Conservation (phyloP, 1,140 invertebrate genomes). For the Pentalonia nigronervosa region DNA sequence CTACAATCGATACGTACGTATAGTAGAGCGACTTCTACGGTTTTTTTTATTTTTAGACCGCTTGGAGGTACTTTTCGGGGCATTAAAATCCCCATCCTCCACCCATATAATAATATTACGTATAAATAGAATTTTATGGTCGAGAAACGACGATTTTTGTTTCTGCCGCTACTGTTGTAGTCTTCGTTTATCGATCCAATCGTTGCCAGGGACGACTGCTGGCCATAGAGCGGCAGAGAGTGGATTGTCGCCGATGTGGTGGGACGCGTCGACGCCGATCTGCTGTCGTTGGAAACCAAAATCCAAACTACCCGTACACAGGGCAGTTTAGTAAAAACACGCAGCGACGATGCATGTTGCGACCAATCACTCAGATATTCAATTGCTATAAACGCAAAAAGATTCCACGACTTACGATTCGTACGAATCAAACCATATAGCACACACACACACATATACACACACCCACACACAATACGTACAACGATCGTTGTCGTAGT, state of each 20-base stretch:
- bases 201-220: background rate
- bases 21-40: background rate
- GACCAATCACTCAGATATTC: background rate
- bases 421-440: background rate
- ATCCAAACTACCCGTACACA: background rate
- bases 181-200: background rate
- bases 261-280: background rate
- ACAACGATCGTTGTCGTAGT: background rate
- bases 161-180: background rate
- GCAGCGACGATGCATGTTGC: background rate
- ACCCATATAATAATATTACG: background rate
- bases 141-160: background rate
- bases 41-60: background rate
- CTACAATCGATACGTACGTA: background rate
- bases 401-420: background rate
- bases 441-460: background rate
- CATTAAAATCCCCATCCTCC: no score
- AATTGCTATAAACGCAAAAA: background rate
- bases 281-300: background rate
- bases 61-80: background rate
- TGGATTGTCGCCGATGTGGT: background rate
- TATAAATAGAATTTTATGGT: background rate
- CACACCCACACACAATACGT: background rate
- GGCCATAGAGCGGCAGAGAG: background rate
- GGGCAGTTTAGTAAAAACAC: constrained; percentile 7